These are phyloP conservation scores for Calephelis nemesis DNA, from an alignment of 1,140 invertebrate genomes.

Conservation along the genomic window DNA sequence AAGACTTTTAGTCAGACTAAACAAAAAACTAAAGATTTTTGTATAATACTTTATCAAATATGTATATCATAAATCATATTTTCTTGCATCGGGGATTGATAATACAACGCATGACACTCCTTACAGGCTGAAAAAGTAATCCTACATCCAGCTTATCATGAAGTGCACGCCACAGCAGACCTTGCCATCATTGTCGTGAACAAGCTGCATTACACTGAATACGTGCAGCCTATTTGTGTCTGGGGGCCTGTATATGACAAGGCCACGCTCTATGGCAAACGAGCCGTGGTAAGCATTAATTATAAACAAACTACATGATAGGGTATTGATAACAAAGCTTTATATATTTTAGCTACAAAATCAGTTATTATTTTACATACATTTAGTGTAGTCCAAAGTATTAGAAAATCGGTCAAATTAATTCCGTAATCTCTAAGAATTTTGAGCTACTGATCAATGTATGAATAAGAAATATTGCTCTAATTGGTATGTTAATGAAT, in stretches of 20 bases:
- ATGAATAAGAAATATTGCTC: too few relatives aligned
- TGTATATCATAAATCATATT: background rate
- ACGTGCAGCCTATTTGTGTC: constrained; percentile 71
- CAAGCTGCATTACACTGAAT: constrained; percentile 55
- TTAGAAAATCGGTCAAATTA: background rate
- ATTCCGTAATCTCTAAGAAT: too few relatives aligned
- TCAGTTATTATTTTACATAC: too few relatives aligned
- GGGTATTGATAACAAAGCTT: too few relatives aligned
- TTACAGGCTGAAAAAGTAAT: constrained; percentile 63
- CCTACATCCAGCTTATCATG: constrained; percentile 59
- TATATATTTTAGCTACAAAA: too few relatives aligned
- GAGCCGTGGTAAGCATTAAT: constrained; percentile 49
- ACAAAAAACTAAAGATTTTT: too few relatives aligned
- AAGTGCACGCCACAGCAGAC: constrained; percentile 51
- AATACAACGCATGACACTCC: constrained; percentile 24
- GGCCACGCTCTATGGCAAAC: constrained; percentile 47
- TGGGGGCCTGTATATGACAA: constrained; percentile 68
- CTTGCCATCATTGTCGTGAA: constrained; percentile 67
- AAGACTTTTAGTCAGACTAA: too few relatives aligned
- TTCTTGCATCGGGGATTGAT: background rate
- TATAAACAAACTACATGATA: too few relatives aligned
- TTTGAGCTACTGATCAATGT: too few relatives aligned
- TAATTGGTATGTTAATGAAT: too few relatives aligned
- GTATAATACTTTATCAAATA: background rate
- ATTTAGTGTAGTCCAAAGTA: background rate